These are phyloP conservation scores for Ibycter americanus DNA, from an alignment of 2,797 vertebrate species.

Conservation along the genomic window DNA sequence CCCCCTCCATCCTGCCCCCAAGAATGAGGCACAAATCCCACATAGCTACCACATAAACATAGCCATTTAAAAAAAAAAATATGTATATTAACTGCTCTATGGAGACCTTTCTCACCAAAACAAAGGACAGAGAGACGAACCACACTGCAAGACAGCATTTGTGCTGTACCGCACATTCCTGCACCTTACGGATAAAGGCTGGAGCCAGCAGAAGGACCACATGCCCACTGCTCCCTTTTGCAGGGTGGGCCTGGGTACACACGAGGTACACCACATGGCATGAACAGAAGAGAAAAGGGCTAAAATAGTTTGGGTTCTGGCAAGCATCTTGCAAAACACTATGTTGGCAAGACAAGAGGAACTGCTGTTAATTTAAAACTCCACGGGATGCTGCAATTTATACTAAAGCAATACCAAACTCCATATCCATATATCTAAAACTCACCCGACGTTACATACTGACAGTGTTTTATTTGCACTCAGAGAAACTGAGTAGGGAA, in stretches of 20 bases:
- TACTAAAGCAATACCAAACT: not conserved
- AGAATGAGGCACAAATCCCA: not conserved
- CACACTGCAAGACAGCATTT: not conserved
- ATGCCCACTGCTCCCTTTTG: not conserved
- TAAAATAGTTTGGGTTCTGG: not conserved
- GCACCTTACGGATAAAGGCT: not conserved
- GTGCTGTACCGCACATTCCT: not conserved
- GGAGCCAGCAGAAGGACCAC: not conserved
- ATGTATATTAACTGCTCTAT: not conserved
- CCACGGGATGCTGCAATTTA: not conserved
- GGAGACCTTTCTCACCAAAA: not conserved
- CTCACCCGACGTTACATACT: not conserved
- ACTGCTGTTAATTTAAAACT: not conserved
- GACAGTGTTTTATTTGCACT: not conserved
- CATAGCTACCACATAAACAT: not conserved
- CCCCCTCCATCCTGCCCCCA: no score
- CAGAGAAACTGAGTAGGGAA: not conserved
- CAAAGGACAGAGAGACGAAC: not conserved
- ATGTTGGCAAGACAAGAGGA: not conserved
- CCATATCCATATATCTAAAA: not conserved
- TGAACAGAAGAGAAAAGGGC: not conserved
- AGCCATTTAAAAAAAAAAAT: not conserved
- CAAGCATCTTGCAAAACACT: not conserved
- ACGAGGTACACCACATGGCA: not conserved
- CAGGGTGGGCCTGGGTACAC: not conserved